These are phyloP conservation scores for Eospalax fontanierii DNA, from an alignment of 2,797 vertebrate genomes.

Conservation along the genomic window DNA sequence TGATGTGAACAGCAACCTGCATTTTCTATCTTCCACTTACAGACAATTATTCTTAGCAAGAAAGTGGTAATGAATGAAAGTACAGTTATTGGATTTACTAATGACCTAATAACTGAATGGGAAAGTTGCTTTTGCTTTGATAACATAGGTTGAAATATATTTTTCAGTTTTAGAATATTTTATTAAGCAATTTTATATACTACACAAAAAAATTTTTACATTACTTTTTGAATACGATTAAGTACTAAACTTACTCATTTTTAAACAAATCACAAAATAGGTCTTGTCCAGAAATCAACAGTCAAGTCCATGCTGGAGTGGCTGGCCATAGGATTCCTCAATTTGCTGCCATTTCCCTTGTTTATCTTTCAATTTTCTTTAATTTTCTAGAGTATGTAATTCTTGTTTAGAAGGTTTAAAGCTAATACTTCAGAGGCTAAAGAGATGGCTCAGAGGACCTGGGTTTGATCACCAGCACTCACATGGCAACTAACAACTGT, in stretches of 20 bases:
- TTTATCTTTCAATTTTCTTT: not conserved
- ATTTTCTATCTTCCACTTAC: not conserved
- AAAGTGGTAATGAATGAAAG: not conserved
- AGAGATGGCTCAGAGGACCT: too few species aligned
- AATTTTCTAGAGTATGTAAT: not conserved
- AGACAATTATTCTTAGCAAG: not conserved
- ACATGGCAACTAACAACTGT: too few species aligned
- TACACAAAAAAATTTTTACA: not conserved
- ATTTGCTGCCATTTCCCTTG: not conserved
- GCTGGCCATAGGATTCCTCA: not conserved
- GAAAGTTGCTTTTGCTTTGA: not conserved
- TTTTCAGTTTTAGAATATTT: not conserved
- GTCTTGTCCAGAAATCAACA: not conserved
- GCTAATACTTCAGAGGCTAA: not conserved
- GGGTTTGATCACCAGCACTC: too few species aligned
- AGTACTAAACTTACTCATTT: slow-evolving; percentile 22
- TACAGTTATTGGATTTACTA: not conserved
- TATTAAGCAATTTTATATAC: not conserved
- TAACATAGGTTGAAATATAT: not conserved
- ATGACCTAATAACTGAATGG: not conserved
- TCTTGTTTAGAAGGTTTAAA: not conserved
- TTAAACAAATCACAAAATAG: slow-evolving; percentile 49
- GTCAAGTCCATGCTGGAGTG: not conserved
- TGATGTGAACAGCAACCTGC: not conserved
- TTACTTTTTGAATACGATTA: slow-evolving; percentile 19